Conservation (phyloP, 2,888 invertebrate species). For the Nebria salina region DNA sequence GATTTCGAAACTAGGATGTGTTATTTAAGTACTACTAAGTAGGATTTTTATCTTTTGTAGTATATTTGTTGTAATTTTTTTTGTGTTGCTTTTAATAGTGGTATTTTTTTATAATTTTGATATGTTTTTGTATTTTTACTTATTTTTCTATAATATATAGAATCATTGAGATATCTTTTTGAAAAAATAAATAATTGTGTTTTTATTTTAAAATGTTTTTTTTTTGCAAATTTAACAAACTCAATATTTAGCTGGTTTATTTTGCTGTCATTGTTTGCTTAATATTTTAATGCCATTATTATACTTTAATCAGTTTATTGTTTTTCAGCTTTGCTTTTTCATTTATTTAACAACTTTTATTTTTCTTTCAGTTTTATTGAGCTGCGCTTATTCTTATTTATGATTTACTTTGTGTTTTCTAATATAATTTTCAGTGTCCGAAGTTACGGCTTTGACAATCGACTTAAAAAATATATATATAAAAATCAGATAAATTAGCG, state of each 20-base stretch:
- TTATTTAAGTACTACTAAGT: conserved; percentile 5
- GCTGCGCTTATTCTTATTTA: conserved; percentile 17
- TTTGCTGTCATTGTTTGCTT: conserved; percentile 12
- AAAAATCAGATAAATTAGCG: conserved; percentile 18
- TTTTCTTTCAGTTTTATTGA: conserved; percentile 18
- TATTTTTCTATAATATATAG: conserved; percentile 21
- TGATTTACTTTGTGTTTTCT: conserved; percentile 7
- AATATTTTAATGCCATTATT: conserved; percentile 16
- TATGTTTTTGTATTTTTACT: conserved; percentile 23
- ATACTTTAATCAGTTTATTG: conserved; percentile 17
- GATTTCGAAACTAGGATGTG: conserved; percentile 7
- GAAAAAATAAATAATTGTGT: conserved; percentile 16
- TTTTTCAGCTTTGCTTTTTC: conserved; percentile 25
- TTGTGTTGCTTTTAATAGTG: conserved; percentile 18
- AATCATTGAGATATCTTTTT: conserved; percentile 2
- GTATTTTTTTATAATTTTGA: conserved; percentile 17
- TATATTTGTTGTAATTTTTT: conserved; percentile 18
- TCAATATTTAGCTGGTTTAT: background rate
- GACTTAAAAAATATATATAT: conserved; percentile 17
- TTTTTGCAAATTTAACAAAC: conserved; percentile 21
- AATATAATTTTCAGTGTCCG: conserved; percentile 24
- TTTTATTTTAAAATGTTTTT: conserved; percentile 30
- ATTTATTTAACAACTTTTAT: conserved; percentile 1
- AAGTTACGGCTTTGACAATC: background rate
- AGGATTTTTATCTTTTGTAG: conserved; percentile 10